These are phyloP conservation scores for Mus spretus DNA, from an alignment of 2,797 vertebrate species.

Conservation along the genomic window DNA sequence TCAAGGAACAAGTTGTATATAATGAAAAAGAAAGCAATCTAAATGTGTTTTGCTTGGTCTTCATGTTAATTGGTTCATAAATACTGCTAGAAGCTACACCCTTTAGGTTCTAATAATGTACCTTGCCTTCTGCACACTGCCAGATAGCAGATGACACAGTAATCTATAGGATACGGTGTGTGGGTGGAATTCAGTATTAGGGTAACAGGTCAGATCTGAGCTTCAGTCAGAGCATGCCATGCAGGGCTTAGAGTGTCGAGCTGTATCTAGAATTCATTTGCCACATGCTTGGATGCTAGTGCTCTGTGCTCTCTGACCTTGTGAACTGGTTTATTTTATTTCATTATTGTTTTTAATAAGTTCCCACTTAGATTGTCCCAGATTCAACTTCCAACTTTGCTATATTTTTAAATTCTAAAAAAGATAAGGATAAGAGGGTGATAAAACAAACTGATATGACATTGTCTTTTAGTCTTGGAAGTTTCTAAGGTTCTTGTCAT, in stretches of 20 bases:
- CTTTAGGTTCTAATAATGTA: neutral
- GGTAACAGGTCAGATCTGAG: neutral
- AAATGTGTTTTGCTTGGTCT: neutral
- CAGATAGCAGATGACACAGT: neutral
- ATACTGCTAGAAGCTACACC: neutral
- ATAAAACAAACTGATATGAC: neutral
- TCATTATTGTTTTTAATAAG: neutral
- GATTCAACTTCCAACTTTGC: neutral
- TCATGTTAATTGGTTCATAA: neutral
- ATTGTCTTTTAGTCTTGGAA: neutral
- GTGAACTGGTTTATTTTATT: conserved; percentile 26
- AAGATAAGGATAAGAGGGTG: neutral
- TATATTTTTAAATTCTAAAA: neutral
- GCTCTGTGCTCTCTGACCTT: neutral
- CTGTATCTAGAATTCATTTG: neutral
- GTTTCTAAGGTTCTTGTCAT: neutral
- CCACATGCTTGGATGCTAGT: neutral
- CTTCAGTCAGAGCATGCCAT: neutral
- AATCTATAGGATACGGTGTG: accelerated
- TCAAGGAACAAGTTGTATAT: neutral
- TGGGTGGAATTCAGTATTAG: neutral
- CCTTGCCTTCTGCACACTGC: neutral
- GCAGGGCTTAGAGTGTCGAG: neutral
- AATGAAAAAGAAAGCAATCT: neutral
- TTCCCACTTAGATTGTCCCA: neutral